Evolutionary conservation across 2,888 invertebrate species (phyloP), one percentile per base, ranked within the genome.

Genomic region (Scaptomyza polygonia): DNA sequence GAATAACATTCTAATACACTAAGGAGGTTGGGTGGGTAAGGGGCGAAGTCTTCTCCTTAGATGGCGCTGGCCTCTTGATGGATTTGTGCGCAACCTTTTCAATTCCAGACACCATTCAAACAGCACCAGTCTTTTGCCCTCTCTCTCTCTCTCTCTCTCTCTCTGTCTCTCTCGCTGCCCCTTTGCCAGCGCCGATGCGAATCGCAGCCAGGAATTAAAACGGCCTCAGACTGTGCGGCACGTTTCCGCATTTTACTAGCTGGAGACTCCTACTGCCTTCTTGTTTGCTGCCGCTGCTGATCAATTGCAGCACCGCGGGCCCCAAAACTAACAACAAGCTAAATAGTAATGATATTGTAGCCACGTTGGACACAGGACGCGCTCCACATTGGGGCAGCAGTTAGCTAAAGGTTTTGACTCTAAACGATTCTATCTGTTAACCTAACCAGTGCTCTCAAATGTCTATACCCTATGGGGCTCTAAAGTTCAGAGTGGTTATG

Each of bases 1-100:
- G 47, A 67, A 72, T 25, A 25, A 59, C 71, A 77, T 78, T 78
- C 77, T 84, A 84, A 82, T 79, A 65, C 80, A 53, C 61, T 36
- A 29, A 12, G 48, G 21, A 16, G 52, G 21, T 18, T 18, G 25
- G 5, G 5, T 25, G 25, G 42, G 4, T 30, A 21, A 29, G 1
- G 29, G 30, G 45, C 1, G 1, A 3, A 12, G 29, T 32, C 39
- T 39, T 2, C 16, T 39, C 12, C 39, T 47, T 72, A 74, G 78
- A 77, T 85, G 88, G 86, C 88, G 87, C 85, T 86, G 86, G 43
- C 71, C 64, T 56, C 79, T 86, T 88, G 88, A 88, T 88, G 88
- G 89, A 88, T 88, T 89, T 88, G 85, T 75, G 42, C 30, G 14
- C 49, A 16, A 36, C 58, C 55, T 72, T 58, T 61, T 67, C 48